Percentiles rank a stretch among this genome's conserved stretches.
These are phyloP conservation scores for Gymnothorax javanicus DNA, from an alignment of 2,797 vertebrate genomes.

Conservation along the genomic window DNA sequence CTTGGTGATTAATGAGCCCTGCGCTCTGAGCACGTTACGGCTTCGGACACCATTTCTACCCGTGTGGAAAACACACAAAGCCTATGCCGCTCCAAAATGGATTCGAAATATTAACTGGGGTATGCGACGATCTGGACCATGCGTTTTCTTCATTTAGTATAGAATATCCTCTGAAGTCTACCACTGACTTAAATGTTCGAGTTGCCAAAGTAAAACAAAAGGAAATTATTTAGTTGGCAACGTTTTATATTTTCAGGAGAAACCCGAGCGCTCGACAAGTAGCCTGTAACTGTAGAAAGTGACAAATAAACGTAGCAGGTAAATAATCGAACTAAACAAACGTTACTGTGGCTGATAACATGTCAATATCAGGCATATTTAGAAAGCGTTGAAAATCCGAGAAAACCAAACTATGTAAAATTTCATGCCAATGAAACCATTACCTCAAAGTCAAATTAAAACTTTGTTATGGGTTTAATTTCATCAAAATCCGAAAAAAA, in stretches of 20 bases:
- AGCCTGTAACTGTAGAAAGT: not conserved
- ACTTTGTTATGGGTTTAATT: not conserved
- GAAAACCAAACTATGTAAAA: not conserved
- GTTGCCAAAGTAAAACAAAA: slow-evolving; percentile 19
- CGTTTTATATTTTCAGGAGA: not conserved
- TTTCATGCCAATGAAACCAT: slow-evolving; percentile 3
- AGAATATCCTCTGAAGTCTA: not conserved
- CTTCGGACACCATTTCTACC: slow-evolving; percentile 54
- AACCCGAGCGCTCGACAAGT: not conserved
- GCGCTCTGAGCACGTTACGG: slow-evolving; percentile 45
- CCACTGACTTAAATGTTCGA: not conserved
- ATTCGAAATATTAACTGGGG: slow-evolving; percentile 44
- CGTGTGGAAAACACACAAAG: slow-evolving; percentile 43
- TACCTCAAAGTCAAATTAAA: not conserved
- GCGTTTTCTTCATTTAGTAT: slow-evolving; percentile 13
- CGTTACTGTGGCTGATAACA: not conserved
- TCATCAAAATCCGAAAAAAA: not conserved
- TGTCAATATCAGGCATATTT: not conserved
- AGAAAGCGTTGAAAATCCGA: not conserved
- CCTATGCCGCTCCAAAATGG: slow-evolving; percentile 48
- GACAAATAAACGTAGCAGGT: not conserved
- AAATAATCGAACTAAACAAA: not conserved
- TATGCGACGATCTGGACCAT: slow-evolving; percentile 10
- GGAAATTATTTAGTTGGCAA: not conserved
- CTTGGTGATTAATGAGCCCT: slow-evolving; percentile 58